Evolutionary conservation across 2,797 vertebrate species (phyloP), one percentile per base, ranked within the genome.

Genomic region (Bucorvus abyssinicus): DNA sequence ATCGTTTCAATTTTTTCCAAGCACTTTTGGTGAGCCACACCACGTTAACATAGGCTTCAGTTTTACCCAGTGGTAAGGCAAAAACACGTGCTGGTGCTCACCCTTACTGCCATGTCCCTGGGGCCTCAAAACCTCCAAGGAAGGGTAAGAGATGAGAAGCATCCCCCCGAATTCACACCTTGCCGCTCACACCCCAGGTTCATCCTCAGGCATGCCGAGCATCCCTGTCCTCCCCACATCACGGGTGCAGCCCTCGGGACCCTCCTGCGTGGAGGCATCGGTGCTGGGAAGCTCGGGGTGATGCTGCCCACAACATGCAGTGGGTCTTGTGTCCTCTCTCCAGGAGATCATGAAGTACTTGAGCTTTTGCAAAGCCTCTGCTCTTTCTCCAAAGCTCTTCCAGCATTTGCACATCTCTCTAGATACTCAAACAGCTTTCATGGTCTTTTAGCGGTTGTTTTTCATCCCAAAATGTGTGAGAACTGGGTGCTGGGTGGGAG

Each of bases 171-270:
- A 34, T 45, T 70, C 61, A 44, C 14, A 67, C 17, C 17, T 34
- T 44, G 42, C 8, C 56, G 2, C 30, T 23, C 14, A 4, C 1
- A 1, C 9, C 47, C 44, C 30, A 14, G 30, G 21, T 30, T 49
- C 23, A 2, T 30, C 14, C 63, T 55, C 49, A 29, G 1, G 1
- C 22, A 15, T 26, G 22, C 29, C 2, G 4, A 56, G 56, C 50
- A 50, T 6, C 32, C 18, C 56, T 34, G 13, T 40, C 12, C 18
- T 23, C 49, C 49, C n/a, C 2, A 0, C 4, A 1, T 3, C 29
- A 20, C 63, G 5, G 32, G 16, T 5, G 49, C 23, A 30, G 50
- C 52, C 24, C 64, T 14, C 7, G 1, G 57, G 40, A 36, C 40
- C 18, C 34, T 65, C 49, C 49, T 6, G 42, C 30, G 2, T 1